phyloP scores from a whole-genome alignment of 2,888 invertebrate genomes.

The Lydus trimaculatus region DNA sequence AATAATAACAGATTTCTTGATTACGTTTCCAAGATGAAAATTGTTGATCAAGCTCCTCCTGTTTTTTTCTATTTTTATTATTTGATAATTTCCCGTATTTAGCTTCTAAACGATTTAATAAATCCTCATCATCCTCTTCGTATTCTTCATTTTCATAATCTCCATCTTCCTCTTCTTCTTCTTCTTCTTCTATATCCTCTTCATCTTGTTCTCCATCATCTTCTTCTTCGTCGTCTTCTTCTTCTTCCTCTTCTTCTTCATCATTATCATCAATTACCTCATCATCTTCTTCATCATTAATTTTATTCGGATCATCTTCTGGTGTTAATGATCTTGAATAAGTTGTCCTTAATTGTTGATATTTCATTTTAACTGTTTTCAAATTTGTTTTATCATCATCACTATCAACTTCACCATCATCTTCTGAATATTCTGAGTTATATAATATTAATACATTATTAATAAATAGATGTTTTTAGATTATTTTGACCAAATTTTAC shows the following conservation, averaged over 20 bases:
- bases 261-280: conserved; percentile 51
- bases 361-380: conserved; percentile 49
- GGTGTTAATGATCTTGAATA: conserved; percentile 54
- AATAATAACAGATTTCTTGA: conserved; percentile 16
- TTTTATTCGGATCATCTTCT: conserved; percentile 42
- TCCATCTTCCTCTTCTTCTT: conserved; percentile 62
- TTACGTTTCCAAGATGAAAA: conserved; percentile 59
- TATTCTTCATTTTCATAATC: conserved; percentile 60
- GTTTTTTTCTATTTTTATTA: conserved; percentile 52
- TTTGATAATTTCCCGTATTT: conserved; percentile 74
- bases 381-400: conserved; percentile 45
- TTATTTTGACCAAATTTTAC: conserved; percentile 1
- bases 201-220: neutral
- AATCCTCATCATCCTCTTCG: conserved; percentile 74
- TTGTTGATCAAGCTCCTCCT: conserved; percentile 56
- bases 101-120: conserved; percentile 73
- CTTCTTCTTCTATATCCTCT: conserved; percentile 51
- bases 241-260: conserved; percentile 54
- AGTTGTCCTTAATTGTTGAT: conserved; percentile 54
- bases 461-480: neutral
- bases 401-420: conserved; percentile 56
- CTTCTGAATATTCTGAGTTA: conserved; percentile 58
- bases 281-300: conserved; percentile 44
- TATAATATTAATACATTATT: conserved; percentile 20
- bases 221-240: conserved; percentile 55